Evolutionary conservation across 2,113 vertebrate genomes (phyloP), one percentile per base, ranked within the genome.

Genomic region (Nibea albiflora): DNA sequence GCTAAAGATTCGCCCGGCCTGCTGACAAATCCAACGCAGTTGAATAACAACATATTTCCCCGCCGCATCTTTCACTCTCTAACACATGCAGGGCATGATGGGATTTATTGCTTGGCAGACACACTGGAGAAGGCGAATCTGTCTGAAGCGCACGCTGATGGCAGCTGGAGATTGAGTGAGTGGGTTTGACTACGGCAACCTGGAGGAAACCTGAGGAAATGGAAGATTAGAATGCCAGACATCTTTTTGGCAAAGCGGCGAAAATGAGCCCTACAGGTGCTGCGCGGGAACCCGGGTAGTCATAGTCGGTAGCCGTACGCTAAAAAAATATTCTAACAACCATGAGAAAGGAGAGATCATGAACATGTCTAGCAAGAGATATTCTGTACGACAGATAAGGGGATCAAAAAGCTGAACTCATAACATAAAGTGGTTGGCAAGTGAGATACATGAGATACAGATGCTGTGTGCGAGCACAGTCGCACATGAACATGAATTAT

Each of bases 101-200:
- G 86, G 88, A 91, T 90, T 91, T 85, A 80, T 76, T 83, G 80
- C 73, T 87, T 78, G 81, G 82, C 77, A 62, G 63, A 70, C 66
- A 63, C 58, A 84, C 75, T 57, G 28, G 50, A 76, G 71, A 67
- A 82, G 64, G 76, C 58, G 17, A 67, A 80, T 84, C 12, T 62
- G 50, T 70, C 44, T 66, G 67, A 82, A 63, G 83, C 71, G 56
- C 82, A 73, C 47, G 68, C 53, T 50, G 42, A 81, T 63, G 61
- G 28, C 53, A 11, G 61, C 61, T 75, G 52, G 44, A 65, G 66
- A 53, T 78, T 46, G 49, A 46, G 60, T 69, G 42, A 83, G 54
- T 78, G 76, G 76, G 60, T 81, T 86, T 73, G 71, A 78, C 20
- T 35, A 44, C 28, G 61, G 26, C 57, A 63, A 54, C 71, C 12